Base-by-base conservation (phyloP, 1,140 invertebrate species). In the Pseudomyrmex dendroicus region DNA sequence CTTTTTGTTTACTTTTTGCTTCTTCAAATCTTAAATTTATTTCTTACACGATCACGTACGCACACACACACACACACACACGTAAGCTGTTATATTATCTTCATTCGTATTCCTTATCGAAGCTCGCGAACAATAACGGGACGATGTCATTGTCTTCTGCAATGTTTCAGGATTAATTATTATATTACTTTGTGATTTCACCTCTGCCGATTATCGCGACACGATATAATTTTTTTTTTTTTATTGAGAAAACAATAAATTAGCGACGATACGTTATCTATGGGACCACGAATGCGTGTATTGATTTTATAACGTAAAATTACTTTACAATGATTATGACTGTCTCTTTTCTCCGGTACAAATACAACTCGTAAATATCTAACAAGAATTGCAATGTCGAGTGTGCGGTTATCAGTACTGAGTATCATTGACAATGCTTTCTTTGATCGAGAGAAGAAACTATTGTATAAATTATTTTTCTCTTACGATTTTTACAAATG, bases 381-480 rank as follows among this genome's bases (percentile, higher is more conserved):
- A 20, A 20, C 20, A 20, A 57, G 13, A 44, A 78, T 68, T 68
- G 17, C 15, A 68, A 59, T 48, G 2, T 70, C 35, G 20, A 78
- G 74, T 67, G 44, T 57, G 46, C 9, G 25, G 2, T 68, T 70
- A 78, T 70, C 76, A 17, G 1, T n/a, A 50, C 13, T 12, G 46
- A 57, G 66, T 57, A n/a, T 77, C 5, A 35, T 35, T 35, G 35
- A 35, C 50, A 46, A 77, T 77, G 56, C 1, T 76, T 76, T 54
- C 10, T 17, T 50, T n/a, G 1, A 52, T 57, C 1, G 35, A 35
- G 46, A 54, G 8, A 44, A 72, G 7, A 10, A 44, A 72, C 3
- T 12, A 35, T 35, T 35, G 15, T 76, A 52, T 52, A 20, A 64
- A 63, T 64, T 15, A 52, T 25, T 3, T 76, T 54, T 8, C 10